A percentile compares a stretch with the other conserved stretches of the same genome.
Conservation (phyloP, 1,140 invertebrate species). For the Lepidurus couesii region DNA sequence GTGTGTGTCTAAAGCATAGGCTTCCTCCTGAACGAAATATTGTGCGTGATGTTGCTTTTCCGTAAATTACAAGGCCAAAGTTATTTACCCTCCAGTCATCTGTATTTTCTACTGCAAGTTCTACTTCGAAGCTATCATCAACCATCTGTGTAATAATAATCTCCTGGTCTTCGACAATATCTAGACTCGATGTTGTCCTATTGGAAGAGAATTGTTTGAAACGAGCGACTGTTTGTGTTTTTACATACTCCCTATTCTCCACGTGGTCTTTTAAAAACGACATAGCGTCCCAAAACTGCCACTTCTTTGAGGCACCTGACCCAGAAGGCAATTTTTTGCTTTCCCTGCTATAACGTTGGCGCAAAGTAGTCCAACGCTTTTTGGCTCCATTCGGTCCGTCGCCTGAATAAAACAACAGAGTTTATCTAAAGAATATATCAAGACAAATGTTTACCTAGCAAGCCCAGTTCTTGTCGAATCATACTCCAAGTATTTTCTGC, state of each 20-base stretch:
- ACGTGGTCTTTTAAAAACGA: not conserved
- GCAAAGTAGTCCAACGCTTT: not conserved
- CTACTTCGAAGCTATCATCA: not conserved
- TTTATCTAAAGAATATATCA: not conserved
- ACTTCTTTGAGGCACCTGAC: not conserved
- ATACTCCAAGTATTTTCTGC: not conserved
- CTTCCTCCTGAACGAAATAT: not conserved
- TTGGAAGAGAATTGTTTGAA: constrained; percentile 6
- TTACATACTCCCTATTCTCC: not conserved
- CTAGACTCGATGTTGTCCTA: not conserved
- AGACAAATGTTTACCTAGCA: not conserved
- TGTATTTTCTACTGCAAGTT: not conserved
- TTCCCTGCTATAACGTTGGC: not conserved
- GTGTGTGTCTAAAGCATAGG: not conserved
- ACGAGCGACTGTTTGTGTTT: not conserved
- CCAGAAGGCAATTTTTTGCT: not conserved
- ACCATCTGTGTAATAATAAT: not conserved
- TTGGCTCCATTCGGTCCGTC: not conserved
- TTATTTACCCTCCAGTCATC: not conserved
- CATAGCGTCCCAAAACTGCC: not conserved
- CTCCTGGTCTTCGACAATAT: not conserved
- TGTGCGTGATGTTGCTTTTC: not conserved
- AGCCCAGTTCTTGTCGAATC: not conserved
- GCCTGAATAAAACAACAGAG: not conserved
- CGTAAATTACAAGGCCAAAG: not conserved